phyloP scores from a whole-genome alignment of 2,113 vertebrate species.

The Holacanthus passer region DNA sequence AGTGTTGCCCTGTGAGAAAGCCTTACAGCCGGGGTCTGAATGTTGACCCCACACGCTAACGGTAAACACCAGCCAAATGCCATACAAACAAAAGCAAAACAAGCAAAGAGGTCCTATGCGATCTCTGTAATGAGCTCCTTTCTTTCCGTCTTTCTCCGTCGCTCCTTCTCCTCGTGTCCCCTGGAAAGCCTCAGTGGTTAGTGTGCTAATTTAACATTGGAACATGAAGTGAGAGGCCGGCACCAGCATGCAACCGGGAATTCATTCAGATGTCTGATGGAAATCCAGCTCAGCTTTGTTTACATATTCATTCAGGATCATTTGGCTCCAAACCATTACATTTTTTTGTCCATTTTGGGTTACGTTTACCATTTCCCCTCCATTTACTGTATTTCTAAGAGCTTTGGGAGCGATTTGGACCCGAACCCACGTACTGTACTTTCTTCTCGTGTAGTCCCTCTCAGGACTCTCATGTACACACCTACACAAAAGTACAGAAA shows the following conservation, averaged over 20 bases:
- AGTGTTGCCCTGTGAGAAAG: constrained; percentile 47
- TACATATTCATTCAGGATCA: constrained; percentile 65
- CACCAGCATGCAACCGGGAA: constrained; percentile 53
- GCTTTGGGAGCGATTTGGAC: constrained; percentile 44
- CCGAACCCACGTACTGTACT: constrained; percentile 15
- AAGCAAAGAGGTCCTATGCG: constrained; percentile 36
- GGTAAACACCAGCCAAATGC: constrained; percentile 78
- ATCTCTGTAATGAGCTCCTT: constrained; percentile 61
- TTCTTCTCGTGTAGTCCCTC: constrained; percentile 20
- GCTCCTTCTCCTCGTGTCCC: constrained; percentile 28
- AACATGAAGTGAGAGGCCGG: constrained; percentile 60
- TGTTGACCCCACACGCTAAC: constrained; percentile 74
- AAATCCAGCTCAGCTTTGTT: constrained; percentile 68
- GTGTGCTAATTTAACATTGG: constrained; percentile 61
- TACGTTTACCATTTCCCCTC: constrained; percentile 35
- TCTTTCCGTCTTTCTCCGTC: constrained; percentile 32
- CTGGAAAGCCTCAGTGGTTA: constrained; percentile 57
- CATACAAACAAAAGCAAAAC: constrained; percentile 70
- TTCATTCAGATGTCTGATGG: constrained; percentile 65
- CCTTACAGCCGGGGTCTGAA: constrained; percentile 73
- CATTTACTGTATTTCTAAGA: constrained; percentile 46
- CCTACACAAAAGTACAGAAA: constrained; percentile 21
- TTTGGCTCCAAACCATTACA: constrained; percentile 50
- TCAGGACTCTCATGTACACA: constrained; percentile 2
- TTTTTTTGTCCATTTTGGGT: constrained; percentile 28